These are phyloP conservation scores for Odocoileus hemionus DNA, from an alignment of 2,113 vertebrate species.

Conservation along the genomic window DNA sequence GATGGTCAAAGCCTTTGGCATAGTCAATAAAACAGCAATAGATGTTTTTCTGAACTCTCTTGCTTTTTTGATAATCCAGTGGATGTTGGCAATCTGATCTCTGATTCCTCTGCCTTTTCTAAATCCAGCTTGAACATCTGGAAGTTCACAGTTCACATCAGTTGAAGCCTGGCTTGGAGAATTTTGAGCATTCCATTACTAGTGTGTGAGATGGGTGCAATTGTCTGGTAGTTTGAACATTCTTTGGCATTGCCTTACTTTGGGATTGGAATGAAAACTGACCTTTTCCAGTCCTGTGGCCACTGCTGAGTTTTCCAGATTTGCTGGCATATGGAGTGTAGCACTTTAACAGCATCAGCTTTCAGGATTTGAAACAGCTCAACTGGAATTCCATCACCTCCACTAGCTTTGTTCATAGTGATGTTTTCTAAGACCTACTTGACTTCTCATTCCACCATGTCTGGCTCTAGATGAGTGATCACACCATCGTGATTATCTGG, in stretches of 20 bases:
- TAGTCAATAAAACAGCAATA: background rate
- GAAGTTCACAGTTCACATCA: fast-evolving
- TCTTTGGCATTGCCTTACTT: background rate
- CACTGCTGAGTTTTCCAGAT: background rate
- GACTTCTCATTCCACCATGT: background rate
- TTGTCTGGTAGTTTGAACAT: background rate
- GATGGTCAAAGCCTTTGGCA: background rate
- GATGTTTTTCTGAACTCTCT: background rate
- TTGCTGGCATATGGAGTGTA: background rate
- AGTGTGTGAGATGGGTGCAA: background rate
- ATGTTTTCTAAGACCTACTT: background rate
- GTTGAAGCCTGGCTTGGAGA: background rate
- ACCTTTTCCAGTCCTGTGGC: background rate
- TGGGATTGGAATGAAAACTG: background rate
- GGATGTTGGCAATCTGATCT: background rate
- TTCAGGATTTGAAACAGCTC: background rate
- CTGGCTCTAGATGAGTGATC: background rate
- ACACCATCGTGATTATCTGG: background rate
- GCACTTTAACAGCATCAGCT: background rate
- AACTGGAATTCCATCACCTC: background rate
- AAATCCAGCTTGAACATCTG: background rate
- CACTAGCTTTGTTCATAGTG: background rate
- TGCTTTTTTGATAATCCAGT: background rate
- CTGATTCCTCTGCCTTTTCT: background rate
- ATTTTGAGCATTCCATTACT: background rate